phyloP scores from a whole-genome alignment of 1,140 invertebrate species.

The Pogonomyrmex barbatus region DNA sequence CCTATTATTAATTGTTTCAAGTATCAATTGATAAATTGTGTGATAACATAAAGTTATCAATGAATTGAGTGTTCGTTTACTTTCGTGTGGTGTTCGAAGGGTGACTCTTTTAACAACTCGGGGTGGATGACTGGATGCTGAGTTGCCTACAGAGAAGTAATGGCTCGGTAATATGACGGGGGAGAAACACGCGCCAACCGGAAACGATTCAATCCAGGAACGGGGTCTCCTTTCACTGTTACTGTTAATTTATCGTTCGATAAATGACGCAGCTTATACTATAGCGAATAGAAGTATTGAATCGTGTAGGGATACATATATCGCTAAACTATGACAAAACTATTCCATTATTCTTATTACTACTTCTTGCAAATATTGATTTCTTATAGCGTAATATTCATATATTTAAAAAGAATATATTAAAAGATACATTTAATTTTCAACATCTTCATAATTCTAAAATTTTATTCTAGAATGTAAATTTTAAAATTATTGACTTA shows the following conservation, averaged over 20 bases:
- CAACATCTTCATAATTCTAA: not conserved
- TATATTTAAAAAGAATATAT: not conserved
- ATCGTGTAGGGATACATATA: not conserved
- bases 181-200: slow-evolving; percentile 72
- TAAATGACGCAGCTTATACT: slow-evolving; percentile 78
- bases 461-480: not conserved
- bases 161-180: slow-evolving; percentile 73
- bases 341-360: slow-evolving; percentile 19
- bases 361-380: slow-evolving; percentile 15
- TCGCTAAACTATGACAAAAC: slow-evolving; percentile 22
- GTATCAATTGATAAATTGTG: not conserved
- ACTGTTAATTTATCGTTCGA: slow-evolving; percentile 82
- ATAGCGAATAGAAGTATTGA: slow-evolving; percentile 11
- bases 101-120: slow-evolving; percentile 34
- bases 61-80: not conserved
- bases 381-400: not conserved
- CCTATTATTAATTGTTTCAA: not conserved
- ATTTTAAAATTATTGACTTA: not conserved
- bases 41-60: not conserved
- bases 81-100: slow-evolving; percentile 6
- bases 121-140: slow-evolving; percentile 62
- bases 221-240: slow-evolving; percentile 63
- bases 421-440: not conserved
- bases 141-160: slow-evolving; percentile 64
- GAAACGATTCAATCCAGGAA: slow-evolving; percentile 77